Evolutionary conservation across 2,797 vertebrate species (phyloP), one percentile per base, ranked within the genome.

Genomic region (Chelon auratus): DNA sequence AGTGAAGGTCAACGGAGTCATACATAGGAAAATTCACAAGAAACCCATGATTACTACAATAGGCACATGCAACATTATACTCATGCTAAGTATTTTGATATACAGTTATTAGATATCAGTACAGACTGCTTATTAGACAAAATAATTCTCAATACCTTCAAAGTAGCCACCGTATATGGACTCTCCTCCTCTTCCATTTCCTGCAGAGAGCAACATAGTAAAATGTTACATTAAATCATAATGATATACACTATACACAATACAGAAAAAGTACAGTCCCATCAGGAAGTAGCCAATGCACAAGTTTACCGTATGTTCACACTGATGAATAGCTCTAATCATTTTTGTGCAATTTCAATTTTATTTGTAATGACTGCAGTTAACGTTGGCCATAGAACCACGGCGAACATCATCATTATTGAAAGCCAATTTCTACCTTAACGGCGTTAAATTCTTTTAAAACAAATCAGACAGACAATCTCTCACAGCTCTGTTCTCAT

Each of bases 151-250:
- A 95, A 97, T 97, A 99, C 98, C 98, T 99, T 98, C 95, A 93
- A 99, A 99, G 94, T 97, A 99, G 90, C 98, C 97, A 72, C 98
- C 97, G 64, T 97, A 99, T 93, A 99, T 97, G 71, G 97, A 99
- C 93, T 99, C 98, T 78, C 98, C 98, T 88, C 98, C 98, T 96
- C 98, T 97, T 91, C 98, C 98, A 90, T 96, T 99, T 92, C 97
- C 98, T 99, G 68, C 20, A 75, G 30, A 80, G 45, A 77, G 45
- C 42, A 48, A 74, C 24, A 60, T 10, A 59, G 24, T 54, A 9
- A 56, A 63, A 68, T 5, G 50, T 62, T 36, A 42, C 11, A 40
- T 62, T 33, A 30, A 62, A 42, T 20, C 17, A 59, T 20, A 22
- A 0, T 71, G 26, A 58, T 15, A 24, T 24, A 24, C 3, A 24